These are phyloP conservation scores for Trissoscelio sp. DNA, from an alignment of 2,888 invertebrate species.

Conservation along the genomic window DNA sequence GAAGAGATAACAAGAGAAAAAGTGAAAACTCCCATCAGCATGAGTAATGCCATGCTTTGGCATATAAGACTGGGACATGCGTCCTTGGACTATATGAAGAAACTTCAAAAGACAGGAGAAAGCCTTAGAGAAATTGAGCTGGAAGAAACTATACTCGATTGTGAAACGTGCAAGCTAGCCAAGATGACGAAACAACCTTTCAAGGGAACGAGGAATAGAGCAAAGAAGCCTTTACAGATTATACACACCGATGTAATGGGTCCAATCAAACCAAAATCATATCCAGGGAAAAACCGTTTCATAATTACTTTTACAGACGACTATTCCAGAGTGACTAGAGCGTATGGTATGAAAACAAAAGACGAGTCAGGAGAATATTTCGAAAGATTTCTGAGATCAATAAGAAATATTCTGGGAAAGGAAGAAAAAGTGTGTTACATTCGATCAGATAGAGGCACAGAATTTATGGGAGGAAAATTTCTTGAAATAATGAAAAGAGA, in stretches of 20 bases:
- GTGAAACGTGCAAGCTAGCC: background rate
- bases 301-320: too few species aligned
- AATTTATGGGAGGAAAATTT: background rate
- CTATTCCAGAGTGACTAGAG: too few species aligned
- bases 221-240: background rate
- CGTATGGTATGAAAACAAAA: too few species aligned
- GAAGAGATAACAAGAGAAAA: background rate
- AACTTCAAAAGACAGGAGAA: background rate
- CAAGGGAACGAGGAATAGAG: background rate
- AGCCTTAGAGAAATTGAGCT: background rate
- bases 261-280: too few species aligned
- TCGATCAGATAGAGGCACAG: background rate
- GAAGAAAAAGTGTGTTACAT: background rate
- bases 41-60: background rate
- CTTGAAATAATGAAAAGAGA: too few species aligned
- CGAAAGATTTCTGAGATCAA: background rate
- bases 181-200: background rate
- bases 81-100: background rate
- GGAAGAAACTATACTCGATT: background rate
- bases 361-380: background rate
- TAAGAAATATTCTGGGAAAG: background rate
- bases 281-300: background rate
- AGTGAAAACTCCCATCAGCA: too few species aligned
- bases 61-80: background rate
- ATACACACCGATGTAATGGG: background rate